Percentiles rank a stretch among this genome's conserved stretches.
Conservation (phyloP, 2,797 vertebrate species). For the Etheostoma perlongum region DNA sequence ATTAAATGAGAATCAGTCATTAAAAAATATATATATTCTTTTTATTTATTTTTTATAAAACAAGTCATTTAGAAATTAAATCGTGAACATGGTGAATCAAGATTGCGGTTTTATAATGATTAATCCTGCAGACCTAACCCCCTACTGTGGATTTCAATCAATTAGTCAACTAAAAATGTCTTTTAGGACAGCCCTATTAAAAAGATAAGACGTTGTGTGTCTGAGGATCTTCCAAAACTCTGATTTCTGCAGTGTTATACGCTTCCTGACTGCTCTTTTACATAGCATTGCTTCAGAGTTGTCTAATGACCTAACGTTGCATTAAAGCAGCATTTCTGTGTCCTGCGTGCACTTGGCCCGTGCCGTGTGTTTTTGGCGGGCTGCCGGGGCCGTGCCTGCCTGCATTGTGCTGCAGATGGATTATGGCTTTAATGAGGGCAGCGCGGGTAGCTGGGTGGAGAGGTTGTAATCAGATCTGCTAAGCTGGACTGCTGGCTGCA, state of each 20-base stretch:
- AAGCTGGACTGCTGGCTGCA: constrained; percentile 64
- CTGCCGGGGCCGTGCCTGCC: constrained; percentile 27
- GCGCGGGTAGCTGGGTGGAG: constrained; percentile 66
- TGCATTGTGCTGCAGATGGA: constrained; percentile 69
- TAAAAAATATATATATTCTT: too few relatives aligned
- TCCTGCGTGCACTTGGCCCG: constrained; percentile 24
- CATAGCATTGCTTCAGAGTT: constrained; percentile 11
- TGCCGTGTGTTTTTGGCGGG: constrained; percentile 36
- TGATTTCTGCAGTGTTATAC: neutral
- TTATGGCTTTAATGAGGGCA: constrained; percentile 69
- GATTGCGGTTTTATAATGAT: too few relatives aligned
- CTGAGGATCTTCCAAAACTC: neutral
- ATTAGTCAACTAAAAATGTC: too few relatives aligned
- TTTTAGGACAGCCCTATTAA: neutral
- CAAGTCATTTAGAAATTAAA: too few relatives aligned
- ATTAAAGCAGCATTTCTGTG: constrained; percentile 36
- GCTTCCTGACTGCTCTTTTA: neutral
- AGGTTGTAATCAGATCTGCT: constrained; percentile 76
- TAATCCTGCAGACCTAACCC: too few relatives aligned
- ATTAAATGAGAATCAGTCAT: too few relatives aligned
- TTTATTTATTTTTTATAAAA: too few relatives aligned
- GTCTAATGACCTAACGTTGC: constrained; percentile 36
- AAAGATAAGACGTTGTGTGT: neutral
- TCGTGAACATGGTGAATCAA: too few relatives aligned
- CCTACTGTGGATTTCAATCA: too few relatives aligned